Evolutionary conservation across 2,888 invertebrate genomes (phyloP).

Genomic region (Carpatolechia fugitivella): DNA sequence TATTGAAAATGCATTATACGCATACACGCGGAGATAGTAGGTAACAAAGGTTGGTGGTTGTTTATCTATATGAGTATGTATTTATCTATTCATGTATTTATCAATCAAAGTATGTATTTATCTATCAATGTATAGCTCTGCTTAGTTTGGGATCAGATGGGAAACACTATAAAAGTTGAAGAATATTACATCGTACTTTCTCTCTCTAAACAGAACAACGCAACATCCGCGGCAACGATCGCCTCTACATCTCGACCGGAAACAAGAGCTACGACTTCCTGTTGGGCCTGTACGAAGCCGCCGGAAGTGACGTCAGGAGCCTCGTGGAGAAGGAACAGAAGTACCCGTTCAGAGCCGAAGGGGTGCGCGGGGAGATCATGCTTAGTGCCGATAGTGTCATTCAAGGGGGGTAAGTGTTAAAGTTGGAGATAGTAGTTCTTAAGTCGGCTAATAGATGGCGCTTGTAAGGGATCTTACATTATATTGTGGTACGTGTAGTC

Average conservation of each 20-base stretch:
- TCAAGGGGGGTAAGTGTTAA: slow-evolving; percentile 81
- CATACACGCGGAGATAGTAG: no score
- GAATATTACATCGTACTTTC: not conserved
- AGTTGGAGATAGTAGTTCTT: no score
- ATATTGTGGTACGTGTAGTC: no score
- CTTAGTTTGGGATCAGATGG: no score
- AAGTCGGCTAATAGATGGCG: no score
- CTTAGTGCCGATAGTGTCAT: slow-evolving; percentile 84
- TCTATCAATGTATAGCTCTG: no score
- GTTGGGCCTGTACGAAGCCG: slow-evolving; percentile 81
- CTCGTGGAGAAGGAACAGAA: slow-evolving; percentile 79
- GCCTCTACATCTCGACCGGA: slow-evolving; percentile 89
- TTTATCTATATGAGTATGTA: no score
- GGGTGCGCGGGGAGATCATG: slow-evolving; percentile 90
- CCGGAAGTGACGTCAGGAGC: slow-evolving; percentile 41
- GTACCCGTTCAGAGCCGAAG: slow-evolving; percentile 83
- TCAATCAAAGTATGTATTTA: no score
- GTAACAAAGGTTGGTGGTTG: no score
- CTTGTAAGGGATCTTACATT: not conserved
- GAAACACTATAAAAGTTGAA: no score
- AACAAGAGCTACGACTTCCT: slow-evolving; percentile 86
- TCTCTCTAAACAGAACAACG: slow-evolving; percentile 79
- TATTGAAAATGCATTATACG: no score
- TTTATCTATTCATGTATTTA: no score
- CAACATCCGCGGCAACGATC: slow-evolving; percentile 92